These are phyloP conservation scores for Fissipunctia ypsillon DNA, from an alignment of 2,888 invertebrate genomes.

Conservation along the genomic window DNA sequence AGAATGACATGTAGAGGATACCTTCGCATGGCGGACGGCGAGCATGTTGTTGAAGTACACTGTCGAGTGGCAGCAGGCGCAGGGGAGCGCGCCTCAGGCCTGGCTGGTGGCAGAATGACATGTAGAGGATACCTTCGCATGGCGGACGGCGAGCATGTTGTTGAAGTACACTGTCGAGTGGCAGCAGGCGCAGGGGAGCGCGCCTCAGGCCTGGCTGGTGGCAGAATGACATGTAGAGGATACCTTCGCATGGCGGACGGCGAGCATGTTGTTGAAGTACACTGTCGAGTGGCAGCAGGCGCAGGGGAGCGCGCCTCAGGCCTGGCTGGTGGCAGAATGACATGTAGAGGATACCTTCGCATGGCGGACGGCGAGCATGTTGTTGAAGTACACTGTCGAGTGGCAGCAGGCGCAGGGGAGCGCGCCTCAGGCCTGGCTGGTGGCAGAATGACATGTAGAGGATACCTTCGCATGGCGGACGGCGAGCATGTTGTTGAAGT, in stretches of 20 bases:
- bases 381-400: conserved; percentile 38
- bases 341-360: conserved; percentile 77
- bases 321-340: conserved; percentile 12
- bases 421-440: background rate
- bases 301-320: background rate
- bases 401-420: background rate
- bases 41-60: conserved; percentile 72
- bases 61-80: background rate
- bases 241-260: conserved; percentile 85
- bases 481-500: conserved; percentile 77
- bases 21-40: conserved; percentile 85
- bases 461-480: conserved; percentile 84
- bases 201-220: background rate
- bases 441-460: conserved; percentile 22
- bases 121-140: conserved; percentile 78
- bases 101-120: conserved; percentile 17
- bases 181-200: background rate
- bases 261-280: conserved; percentile 75
- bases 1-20: conserved; percentile 59
- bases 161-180: conserved; percentile 11
- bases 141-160: conserved; percentile 83
- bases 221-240: conserved; percentile 21
- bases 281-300: background rate
- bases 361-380: conserved; percentile 83
- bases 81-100: background rate